A percentile compares a stretch with the other conserved stretches of the same genome.
phyloP scores from a whole-genome alignment of 2,888 invertebrate species.

The Lamellibrachia satsuma region DNA sequence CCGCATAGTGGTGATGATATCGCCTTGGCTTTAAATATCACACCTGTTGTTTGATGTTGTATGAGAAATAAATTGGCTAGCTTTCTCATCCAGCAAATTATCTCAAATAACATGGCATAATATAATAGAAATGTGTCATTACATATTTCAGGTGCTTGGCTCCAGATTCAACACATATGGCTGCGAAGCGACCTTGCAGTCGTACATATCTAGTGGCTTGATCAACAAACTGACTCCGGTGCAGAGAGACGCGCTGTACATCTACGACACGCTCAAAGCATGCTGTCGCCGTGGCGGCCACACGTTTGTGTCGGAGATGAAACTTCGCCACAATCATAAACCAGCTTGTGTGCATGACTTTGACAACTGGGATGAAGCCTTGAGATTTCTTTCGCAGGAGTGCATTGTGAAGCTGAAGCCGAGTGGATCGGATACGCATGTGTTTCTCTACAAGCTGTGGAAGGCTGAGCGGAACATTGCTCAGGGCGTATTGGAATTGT shows the following conservation, averaged over 20 bases:
- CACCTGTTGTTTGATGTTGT: no score
- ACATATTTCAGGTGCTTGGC: conserved; percentile 44
- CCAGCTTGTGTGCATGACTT: conserved; percentile 8
- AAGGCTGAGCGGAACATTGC: conserved; percentile 30
- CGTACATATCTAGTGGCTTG: conserved; percentile 44
- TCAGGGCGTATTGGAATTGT: neutral
- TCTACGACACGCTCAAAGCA: conserved; percentile 55
- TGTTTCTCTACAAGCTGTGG: conserved; percentile 28
- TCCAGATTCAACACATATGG: conserved; percentile 45
- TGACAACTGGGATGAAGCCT: conserved; percentile 25
- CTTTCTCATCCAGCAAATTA: neutral
- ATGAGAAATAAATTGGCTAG: no score
- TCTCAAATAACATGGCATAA: neutral
- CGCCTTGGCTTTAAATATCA: no score
- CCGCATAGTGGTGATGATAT: no score
- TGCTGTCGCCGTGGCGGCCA: conserved; percentile 50
- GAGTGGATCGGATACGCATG: neutral
- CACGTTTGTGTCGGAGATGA: conserved; percentile 43
- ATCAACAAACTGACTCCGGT: conserved; percentile 41
- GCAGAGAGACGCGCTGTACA: conserved; percentile 50
- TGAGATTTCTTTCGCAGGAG: conserved; percentile 20
- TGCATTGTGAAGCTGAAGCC: conserved; percentile 17
- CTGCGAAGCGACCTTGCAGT: conserved; percentile 46
- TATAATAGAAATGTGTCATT: neutral
- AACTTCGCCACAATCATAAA: neutral